Conservation (phyloP, 2,113 vertebrate species). For the Pseudolaguvia tuberculata region DNA sequence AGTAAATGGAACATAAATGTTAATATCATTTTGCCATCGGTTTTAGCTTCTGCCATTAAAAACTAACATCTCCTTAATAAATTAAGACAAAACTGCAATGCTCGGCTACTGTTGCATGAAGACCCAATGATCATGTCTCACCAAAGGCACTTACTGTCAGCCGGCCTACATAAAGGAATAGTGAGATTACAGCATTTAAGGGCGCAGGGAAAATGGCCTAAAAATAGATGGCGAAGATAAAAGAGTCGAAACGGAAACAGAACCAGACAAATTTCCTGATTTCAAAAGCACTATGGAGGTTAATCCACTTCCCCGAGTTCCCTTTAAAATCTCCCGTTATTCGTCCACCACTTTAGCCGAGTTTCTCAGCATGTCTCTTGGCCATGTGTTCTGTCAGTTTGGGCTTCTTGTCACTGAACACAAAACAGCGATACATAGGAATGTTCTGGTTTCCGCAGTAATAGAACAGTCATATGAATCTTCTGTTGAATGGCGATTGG, state of each 20-base stretch:
- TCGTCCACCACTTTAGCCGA: constrained; percentile 20
- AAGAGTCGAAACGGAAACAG: neutral
- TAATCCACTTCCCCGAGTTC: constrained; percentile 10
- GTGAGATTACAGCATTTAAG: constrained; percentile 40
- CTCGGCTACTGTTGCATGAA: constrained; percentile 50
- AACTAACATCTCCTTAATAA: constrained; percentile 53
- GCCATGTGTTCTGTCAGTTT: constrained; percentile 59
- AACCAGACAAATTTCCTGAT: constrained; percentile 6
- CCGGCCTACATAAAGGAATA: constrained; percentile 45
- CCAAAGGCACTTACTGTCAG: constrained; percentile 46
- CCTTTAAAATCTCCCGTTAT: constrained; percentile 16
- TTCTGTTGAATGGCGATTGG: constrained; percentile 59
- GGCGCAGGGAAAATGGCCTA: constrained; percentile 33
- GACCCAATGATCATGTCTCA: constrained; percentile 53
- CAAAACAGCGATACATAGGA: constrained; percentile 61
- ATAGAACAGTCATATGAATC: constrained; percentile 63
- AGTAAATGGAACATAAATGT: constrained; percentile 58
- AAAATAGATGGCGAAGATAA: constrained; percentile 9
- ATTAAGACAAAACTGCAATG: constrained; percentile 55
- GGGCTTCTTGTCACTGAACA: constrained; percentile 63
- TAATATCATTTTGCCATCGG: constrained; percentile 55
- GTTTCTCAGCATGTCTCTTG: constrained; percentile 40
- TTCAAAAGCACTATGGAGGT: constrained; percentile 5
- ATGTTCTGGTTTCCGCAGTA: constrained; percentile 72
- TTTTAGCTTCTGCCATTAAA: constrained; percentile 50